phyloP scores from a whole-genome alignment of 2,888 invertebrate species.

The Didymodactylos carnosus region DNA sequence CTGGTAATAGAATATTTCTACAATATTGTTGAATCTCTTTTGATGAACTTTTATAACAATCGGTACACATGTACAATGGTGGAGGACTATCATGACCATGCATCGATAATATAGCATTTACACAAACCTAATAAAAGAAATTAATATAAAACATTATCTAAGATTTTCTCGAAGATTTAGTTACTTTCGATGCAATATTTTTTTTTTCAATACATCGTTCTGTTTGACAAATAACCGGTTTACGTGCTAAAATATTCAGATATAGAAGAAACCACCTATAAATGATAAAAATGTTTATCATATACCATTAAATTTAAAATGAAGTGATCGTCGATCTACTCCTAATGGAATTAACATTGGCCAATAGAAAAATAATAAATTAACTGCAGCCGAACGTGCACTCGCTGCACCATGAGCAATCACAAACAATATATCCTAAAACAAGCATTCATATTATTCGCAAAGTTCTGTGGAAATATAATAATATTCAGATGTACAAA shows the following conservation, averaged over 20 bases:
- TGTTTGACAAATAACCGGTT: constrained; percentile 8
- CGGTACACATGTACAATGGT: constrained; percentile 79
- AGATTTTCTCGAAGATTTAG: neutral
- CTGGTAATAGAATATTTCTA: constrained; percentile 48
- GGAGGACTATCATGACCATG: constrained; percentile 49
- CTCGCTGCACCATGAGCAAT: constrained; percentile 87
- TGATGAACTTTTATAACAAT: constrained; percentile 50
- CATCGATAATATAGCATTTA: constrained; percentile 29
- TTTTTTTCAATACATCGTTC: constrained; percentile 5
- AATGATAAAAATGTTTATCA: neutral
- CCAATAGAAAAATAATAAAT: constrained; percentile 94
- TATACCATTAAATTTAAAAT: constrained; percentile 43
- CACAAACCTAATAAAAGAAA: constrained; percentile 6
- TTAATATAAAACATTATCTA: neutral
- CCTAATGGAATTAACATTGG: constrained; percentile 83
- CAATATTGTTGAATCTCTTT: constrained; percentile 43
- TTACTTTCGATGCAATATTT: constrained; percentile 11
- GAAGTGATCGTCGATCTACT: constrained; percentile 50
- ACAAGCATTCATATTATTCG: no score
- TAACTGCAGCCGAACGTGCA: constrained; percentile 79
- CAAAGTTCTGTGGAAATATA: no score
- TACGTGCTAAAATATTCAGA: constrained; percentile 4
- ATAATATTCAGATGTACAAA: constrained; percentile 1
- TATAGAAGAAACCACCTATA: no score
- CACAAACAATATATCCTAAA: constrained; percentile 64